These are phyloP conservation scores for Cygnus atratus DNA, from an alignment of 2,113 vertebrate species.

Conservation along the genomic window DNA sequence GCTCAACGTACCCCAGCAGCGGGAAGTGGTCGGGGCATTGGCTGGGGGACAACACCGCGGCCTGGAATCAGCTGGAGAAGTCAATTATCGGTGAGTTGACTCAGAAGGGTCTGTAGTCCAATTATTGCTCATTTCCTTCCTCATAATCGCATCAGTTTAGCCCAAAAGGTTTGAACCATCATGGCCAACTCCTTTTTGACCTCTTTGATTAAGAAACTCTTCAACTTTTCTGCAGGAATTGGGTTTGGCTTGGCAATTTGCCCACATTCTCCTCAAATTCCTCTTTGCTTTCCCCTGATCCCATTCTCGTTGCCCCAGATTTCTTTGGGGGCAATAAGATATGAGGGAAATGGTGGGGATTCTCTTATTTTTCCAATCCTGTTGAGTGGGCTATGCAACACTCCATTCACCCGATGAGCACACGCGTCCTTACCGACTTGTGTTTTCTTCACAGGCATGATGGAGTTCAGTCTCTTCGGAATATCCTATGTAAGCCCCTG, in stretches of 20 bases:
- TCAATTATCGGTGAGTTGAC: slow-evolving; percentile 86
- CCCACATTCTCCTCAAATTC: background rate
- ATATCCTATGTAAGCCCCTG: slow-evolving; percentile 81
- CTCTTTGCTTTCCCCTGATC: fast-evolving
- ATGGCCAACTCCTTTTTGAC: background rate
- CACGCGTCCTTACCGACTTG: background rate
- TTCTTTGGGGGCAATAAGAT: too few relatives aligned
- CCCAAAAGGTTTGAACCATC: too few relatives aligned
- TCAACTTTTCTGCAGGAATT: fast-evolving
- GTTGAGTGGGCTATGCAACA: fast-evolving
- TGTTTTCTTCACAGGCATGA: slow-evolving; percentile 78
- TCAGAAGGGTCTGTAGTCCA: too few relatives aligned
- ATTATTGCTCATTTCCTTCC: background rate
- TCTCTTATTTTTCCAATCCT: background rate
- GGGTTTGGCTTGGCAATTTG: too few relatives aligned
- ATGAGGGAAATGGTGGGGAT: background rate
- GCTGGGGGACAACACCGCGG: slow-evolving; percentile 86
- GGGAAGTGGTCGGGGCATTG: slow-evolving; percentile 91
- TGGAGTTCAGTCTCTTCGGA: slow-evolving; percentile 91
- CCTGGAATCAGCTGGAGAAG: slow-evolving; percentile 86
- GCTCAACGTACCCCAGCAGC: slow-evolving; percentile 89
- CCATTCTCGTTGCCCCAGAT: fast-evolving
- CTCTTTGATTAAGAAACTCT: background rate
- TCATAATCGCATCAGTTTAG: too few relatives aligned
- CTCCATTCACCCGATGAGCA: fast-evolving